Percentiles rank a stretch among this genome's conserved stretches.
These are phyloP conservation scores for Spilogale gracilis DNA, from an alignment of 2,113 vertebrate genomes.

Conservation along the genomic window DNA sequence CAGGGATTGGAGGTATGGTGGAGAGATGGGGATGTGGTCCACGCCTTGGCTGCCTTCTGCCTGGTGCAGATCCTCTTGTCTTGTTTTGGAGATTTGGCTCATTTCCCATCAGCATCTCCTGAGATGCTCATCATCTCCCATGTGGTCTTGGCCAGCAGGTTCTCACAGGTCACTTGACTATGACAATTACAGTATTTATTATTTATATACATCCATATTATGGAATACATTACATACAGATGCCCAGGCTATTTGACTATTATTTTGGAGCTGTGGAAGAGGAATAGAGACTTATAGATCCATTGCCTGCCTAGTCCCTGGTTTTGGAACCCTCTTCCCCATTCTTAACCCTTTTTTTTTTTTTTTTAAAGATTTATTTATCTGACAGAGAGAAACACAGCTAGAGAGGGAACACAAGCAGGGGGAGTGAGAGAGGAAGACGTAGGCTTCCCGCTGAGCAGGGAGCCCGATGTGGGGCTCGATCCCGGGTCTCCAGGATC, in stretches of 20 bases:
- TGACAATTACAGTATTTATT: not conserved
- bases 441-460: too few species aligned
- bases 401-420: too few species aligned
- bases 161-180: not conserved
- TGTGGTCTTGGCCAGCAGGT: not conserved
- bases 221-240: not conserved
- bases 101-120: not conserved
- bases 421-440: too few species aligned
- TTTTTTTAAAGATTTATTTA: too few species aligned
- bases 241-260: not conserved
- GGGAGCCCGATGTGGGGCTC: too few species aligned
- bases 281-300: not conserved
- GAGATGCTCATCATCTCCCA: not conserved
- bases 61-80: not conserved
- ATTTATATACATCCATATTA: not conserved
- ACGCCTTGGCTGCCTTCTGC: not conserved
- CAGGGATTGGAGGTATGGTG: not conserved
- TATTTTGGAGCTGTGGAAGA: not conserved
- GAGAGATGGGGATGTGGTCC: rapidly evolving
- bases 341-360: not conserved
- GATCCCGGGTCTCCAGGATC: too few species aligned
- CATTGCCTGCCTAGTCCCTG: not conserved
- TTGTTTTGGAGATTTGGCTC: not conserved
- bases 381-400: too few species aligned
- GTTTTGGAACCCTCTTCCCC: not conserved